Evolutionary conservation across 2,888 invertebrate genomes (phyloP).

Genomic region (Nephrotoma appendiculata): DNA sequence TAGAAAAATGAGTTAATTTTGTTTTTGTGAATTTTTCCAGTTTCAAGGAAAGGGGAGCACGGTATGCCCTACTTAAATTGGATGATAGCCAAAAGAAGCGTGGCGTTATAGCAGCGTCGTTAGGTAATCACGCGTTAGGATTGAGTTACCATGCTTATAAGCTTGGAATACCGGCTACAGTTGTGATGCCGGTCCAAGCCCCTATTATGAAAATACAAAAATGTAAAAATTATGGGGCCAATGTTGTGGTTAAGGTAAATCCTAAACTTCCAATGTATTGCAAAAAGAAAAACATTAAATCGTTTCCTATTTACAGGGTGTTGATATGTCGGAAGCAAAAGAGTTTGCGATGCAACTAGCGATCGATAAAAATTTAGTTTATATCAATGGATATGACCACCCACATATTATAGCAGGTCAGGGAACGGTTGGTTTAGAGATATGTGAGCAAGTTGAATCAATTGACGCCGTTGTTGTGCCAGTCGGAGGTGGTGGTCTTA

Average conservation of each 20-base stretch:
- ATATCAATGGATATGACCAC: conserved; percentile 92
- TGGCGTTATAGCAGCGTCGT: conserved; percentile 85
- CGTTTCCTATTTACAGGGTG: conserved; percentile 35
- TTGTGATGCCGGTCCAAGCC: conserved; percentile 91
- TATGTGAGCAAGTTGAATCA: conserved; percentile 74
- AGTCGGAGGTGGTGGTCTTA: conserved; percentile 45
- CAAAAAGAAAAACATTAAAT: neutral
- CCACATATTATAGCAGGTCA: conserved; percentile 92
- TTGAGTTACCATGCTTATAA: conserved; percentile 64
- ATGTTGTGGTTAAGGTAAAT: conserved; percentile 51
- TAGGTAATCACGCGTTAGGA: conserved; percentile 85
- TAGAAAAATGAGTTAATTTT: neutral
- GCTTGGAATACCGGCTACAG: conserved; percentile 56
- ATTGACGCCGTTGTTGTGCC: conserved; percentile 85
- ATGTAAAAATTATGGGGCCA: conserved; percentile 71
- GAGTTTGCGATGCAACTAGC: conserved; percentile 60
- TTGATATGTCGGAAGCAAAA: conserved; percentile 75
- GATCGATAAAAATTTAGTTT: conserved; percentile 53
- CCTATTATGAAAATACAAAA: conserved; percentile 92
- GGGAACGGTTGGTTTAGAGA: conserved; percentile 87
- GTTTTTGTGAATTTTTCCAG: conserved; percentile 32
- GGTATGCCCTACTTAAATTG: conserved; percentile 68
- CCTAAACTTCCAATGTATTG: neutral
- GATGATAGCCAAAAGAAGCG: conserved; percentile 49
- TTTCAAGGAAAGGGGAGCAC: conserved; percentile 89